These are phyloP conservation scores for Epicampocera succincta DNA, from an alignment of 2,888 invertebrate genomes.

Conservation along the genomic window DNA sequence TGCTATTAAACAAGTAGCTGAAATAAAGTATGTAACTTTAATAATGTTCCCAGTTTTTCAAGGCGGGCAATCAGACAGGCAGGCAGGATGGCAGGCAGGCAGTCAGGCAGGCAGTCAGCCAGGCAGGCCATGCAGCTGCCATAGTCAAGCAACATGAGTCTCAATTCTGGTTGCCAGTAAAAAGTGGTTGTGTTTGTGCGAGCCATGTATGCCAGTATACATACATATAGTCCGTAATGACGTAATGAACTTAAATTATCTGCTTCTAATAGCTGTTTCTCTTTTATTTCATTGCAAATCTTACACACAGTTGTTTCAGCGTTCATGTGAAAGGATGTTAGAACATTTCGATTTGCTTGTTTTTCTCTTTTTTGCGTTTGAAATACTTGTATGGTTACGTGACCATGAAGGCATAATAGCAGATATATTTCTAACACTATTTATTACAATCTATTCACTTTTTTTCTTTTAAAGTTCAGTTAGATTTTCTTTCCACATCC, in stretches of 20 bases:
- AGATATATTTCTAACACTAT: conserved; percentile 49
- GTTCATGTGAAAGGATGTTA: conserved; percentile 63
- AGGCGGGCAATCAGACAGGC: conserved; percentile 48
- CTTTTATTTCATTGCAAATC: conserved; percentile 33
- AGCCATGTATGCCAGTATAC: conserved; percentile 4
- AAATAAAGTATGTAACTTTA: conserved; percentile 62
- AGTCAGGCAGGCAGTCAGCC: conserved; percentile 26
- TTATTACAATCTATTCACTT: conserved; percentile 40
- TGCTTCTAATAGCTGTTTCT: conserved; percentile 46
- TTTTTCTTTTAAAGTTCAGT: conserved; percentile 36
- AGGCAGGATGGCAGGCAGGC: conserved; percentile 34
- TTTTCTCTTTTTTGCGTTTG: conserved; percentile 5
- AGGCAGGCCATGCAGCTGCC: conserved; percentile 41
- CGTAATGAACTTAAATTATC: conserved; percentile 65
- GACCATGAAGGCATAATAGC: conserved; percentile 60
- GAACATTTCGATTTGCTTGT: conserved; percentile 24
- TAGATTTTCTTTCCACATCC: conserved; percentile 26
- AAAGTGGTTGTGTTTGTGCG: conserved; percentile 19
- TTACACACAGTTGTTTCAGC: not conserved
- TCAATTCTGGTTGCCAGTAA: conserved; percentile 19
- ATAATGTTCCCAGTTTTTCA: conserved; percentile 44
- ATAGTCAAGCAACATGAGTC: conserved; percentile 55
- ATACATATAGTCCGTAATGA: conserved; percentile 31
- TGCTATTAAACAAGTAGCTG: conserved; percentile 65
- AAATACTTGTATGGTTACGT: conserved; percentile 43